These are phyloP conservation scores for Smutsia temminckii DNA, from an alignment of 2,797 vertebrate species.

Conservation along the genomic window DNA sequence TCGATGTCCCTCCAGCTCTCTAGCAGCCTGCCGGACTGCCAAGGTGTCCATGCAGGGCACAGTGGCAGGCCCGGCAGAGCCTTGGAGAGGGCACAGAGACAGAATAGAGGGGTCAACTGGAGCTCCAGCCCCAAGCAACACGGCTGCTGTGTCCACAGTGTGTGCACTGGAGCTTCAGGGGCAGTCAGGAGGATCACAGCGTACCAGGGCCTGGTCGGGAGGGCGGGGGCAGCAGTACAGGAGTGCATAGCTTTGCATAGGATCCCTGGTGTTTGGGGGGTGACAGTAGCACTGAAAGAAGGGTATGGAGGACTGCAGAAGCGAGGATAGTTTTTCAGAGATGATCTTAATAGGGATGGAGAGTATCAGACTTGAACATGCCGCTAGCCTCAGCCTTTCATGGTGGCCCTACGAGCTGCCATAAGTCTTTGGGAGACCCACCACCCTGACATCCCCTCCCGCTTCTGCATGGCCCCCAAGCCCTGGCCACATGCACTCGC, in stretches of 20 bases:
- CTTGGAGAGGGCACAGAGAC: rapidly evolving
- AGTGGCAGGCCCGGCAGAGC: rapidly evolving
- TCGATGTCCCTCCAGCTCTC: background rate
- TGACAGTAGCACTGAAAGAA: background rate
- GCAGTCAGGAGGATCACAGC: rapidly evolving
- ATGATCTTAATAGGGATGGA: background rate
- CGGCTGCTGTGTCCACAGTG: background rate
- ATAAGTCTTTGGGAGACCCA: background rate
- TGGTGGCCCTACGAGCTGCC: background rate
- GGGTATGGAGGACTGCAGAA: background rate
- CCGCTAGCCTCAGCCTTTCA: background rate
- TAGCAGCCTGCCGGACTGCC: background rate
- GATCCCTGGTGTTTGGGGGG: background rate
- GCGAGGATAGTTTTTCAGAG: background rate
- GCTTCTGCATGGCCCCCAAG: background rate
- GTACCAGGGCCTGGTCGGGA: background rate
- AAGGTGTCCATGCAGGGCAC: rapidly evolving
- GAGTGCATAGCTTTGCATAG: background rate
- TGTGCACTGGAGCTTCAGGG: rapidly evolving
- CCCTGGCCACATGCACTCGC: rapidly evolving
- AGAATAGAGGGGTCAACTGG: rapidly evolving
- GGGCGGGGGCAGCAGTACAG: rapidly evolving
- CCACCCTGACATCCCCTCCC: rapidly evolving
- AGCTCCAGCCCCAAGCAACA: background rate
- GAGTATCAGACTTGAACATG: background rate